Conservation (phyloP, 1,140 invertebrate species). For the Formica exsecta region DNA sequence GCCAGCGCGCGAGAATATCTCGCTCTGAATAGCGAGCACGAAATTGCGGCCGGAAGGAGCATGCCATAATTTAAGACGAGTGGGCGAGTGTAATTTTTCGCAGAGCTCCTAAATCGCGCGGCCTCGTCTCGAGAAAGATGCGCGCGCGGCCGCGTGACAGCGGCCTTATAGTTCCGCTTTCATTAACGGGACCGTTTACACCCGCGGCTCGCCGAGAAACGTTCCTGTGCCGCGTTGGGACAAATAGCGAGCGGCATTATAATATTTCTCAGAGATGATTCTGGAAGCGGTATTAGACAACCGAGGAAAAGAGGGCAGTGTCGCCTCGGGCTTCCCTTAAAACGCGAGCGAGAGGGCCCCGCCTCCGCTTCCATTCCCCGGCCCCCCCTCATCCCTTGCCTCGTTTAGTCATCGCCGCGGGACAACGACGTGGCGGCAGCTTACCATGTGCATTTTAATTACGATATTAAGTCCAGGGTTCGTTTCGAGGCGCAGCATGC, state of each 20-base stretch:
- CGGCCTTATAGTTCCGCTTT: constrained; percentile 57
- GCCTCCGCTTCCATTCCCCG: constrained; percentile 4
- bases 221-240: constrained; percentile 37
- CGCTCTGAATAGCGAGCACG: constrained; percentile 25
- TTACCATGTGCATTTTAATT: constrained; percentile 84
- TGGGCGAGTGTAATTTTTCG: constrained; percentile 46
- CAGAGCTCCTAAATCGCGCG: constrained; percentile 21
- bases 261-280: constrained; percentile 70
- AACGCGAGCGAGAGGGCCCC: constrained; percentile 32
- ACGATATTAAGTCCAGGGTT: constrained; percentile 80
- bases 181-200: constrained; percentile 58
- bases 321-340: constrained; percentile 62
- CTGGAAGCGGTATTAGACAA: constrained; percentile 65
- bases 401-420: constrained; percentile 77
- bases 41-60: constrained; percentile 40
- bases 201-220: constrained; percentile 11
- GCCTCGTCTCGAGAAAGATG: constrained; percentile 16
- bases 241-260: constrained; percentile 69
- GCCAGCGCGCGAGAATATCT: constrained; percentile 14
- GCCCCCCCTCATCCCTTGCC: constrained; percentile 34
- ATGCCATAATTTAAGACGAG: constrained; percentile 27
- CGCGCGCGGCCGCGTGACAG: constrained; percentile 25
- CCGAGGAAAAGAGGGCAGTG: constrained; percentile 8
- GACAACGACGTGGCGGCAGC: constrained; percentile 75
- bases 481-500: constrained; percentile 64